These are phyloP conservation scores for Oscheius sp. DNA, from an alignment of 2,888 invertebrate genomes.

Conservation along the genomic window DNA sequence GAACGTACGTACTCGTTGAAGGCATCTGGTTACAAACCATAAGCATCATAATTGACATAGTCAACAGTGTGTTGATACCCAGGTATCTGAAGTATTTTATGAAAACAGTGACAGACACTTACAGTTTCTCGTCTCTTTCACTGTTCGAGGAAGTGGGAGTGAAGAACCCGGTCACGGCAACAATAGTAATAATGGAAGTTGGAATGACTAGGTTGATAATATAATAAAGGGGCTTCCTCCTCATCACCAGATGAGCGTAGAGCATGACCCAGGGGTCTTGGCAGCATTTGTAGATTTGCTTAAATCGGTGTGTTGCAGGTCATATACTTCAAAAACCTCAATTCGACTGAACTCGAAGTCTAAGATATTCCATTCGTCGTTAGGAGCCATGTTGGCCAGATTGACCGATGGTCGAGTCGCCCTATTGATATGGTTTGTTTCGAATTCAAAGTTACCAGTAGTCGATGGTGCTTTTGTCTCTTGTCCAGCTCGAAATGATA, in stretches of 20 bases:
- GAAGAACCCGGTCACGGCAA: conserved; percentile 72
- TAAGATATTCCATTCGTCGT: conserved; percentile 72
- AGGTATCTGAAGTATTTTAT: conserved; percentile 46
- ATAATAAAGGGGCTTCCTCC: conserved; percentile 70
- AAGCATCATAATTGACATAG: conserved; percentile 76
- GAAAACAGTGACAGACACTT: not conserved
- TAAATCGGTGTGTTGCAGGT: conserved; percentile 1
- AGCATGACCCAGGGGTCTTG: conserved; percentile 71
- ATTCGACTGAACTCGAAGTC: conserved; percentile 65
- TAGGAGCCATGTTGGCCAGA: conserved; percentile 68
- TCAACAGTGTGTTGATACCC: conserved; percentile 67
- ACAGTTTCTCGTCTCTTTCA: conserved; percentile 71
- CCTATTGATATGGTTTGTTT: not conserved
- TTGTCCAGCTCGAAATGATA: conserved; percentile 72
- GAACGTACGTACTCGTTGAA: conserved; percentile 76
- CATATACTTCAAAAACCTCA: conserved; percentile 43
- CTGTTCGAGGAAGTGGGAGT: conserved; percentile 70
- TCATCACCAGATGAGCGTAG: conserved; percentile 70
- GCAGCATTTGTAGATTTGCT: conserved; percentile 68
- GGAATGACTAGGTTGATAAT: conserved; percentile 70
- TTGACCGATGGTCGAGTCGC: conserved; percentile 61
- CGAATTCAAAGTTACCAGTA: conserved; percentile 47
- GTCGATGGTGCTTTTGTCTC: conserved; percentile 69
- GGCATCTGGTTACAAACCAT: conserved; percentile 76
- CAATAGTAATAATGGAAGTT: conserved; percentile 70